Conservation (phyloP, 2,113 vertebrate species). For the Labeo catla region DNA sequence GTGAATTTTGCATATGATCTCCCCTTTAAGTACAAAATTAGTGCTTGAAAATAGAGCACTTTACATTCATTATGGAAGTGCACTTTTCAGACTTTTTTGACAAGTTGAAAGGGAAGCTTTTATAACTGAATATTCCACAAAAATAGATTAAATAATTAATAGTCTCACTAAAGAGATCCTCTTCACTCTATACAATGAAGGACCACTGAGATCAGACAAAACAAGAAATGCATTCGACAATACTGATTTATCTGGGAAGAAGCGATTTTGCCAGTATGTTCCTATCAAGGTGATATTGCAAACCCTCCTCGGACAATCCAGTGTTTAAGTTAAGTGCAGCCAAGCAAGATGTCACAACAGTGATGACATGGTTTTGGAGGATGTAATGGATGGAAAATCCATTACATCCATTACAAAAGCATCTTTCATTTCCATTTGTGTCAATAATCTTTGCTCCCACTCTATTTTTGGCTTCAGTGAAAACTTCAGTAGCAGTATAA, state of each 20-base stretch:
- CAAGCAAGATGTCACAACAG: not conserved
- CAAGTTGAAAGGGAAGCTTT: not conserved
- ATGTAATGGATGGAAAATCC: not conserved
- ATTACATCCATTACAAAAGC: not conserved
- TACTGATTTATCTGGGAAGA: slow-evolving; percentile 17
- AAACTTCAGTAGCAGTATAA: not conserved
- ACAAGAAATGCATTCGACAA: slow-evolving; percentile 21
- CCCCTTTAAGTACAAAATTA: too few relatives aligned
- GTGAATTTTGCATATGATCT: too few relatives aligned
- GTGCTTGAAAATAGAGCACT: too few relatives aligned
- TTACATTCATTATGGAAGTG: too few relatives aligned
- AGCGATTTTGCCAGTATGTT: slow-evolving; percentile 15
- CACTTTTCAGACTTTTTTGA: slow-evolving; percentile 1
- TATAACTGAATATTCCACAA: slow-evolving; percentile 6
- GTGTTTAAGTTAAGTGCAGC: not conserved
- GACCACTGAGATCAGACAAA: slow-evolving; percentile 36
- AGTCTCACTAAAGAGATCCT: not conserved
- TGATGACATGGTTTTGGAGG: slow-evolving; percentile 1
- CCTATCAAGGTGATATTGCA: slow-evolving; percentile 23
- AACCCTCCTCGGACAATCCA: slow-evolving; percentile 35
- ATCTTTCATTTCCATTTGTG: slow-evolving; percentile 3
- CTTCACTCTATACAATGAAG: slow-evolving; percentile 17
- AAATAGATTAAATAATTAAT: not conserved
- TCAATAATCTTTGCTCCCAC: not conserved
- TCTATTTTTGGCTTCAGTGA: not conserved